Percentiles rank a stretch among this genome's conserved stretches.
These are phyloP conservation scores for Pinctada fucata DNA, from an alignment of 2,888 invertebrate species.

Conservation along the genomic window DNA sequence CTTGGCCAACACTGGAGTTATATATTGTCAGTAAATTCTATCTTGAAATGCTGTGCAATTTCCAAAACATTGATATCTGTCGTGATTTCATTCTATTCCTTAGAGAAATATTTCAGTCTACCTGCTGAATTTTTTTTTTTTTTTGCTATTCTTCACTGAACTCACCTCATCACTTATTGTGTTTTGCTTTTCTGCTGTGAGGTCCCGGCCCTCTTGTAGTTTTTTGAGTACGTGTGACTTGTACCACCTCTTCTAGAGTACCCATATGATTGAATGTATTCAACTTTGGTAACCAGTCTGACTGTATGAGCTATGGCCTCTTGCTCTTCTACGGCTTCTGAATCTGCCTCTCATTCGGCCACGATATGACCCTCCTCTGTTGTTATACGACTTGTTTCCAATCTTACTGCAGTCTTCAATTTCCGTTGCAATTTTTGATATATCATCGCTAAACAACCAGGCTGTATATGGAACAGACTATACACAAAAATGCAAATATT, in stretches of 20 bases:
- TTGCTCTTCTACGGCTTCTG: neutral
- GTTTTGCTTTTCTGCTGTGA: constrained; percentile 17
- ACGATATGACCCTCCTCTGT: neutral
- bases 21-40: constrained; percentile 16
- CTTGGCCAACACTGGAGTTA: neutral
- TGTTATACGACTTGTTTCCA: constrained; percentile 5
- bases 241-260: neutral
- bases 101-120: constrained; percentile 27
- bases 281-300: neutral
- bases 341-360: neutral
- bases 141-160: neutral
- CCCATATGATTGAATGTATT: neutral
- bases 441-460: constrained; percentile 42
- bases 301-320: neutral
- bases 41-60: constrained; percentile 14
- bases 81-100: constrained; percentile 28
- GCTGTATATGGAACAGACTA: constrained; percentile 27
- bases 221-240: constrained; percentile 30
- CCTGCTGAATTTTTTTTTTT: constrained; percentile 14
- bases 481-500: too few species aligned
- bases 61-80: constrained; percentile 30
- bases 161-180: constrained; percentile 10
- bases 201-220: constrained; percentile 3
- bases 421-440: constrained; percentile 44
- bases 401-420: constrained; percentile 42